These are phyloP conservation scores for Chrysina gloriosa DNA, from an alignment of 2,888 invertebrate species.

Conservation along the genomic window DNA sequence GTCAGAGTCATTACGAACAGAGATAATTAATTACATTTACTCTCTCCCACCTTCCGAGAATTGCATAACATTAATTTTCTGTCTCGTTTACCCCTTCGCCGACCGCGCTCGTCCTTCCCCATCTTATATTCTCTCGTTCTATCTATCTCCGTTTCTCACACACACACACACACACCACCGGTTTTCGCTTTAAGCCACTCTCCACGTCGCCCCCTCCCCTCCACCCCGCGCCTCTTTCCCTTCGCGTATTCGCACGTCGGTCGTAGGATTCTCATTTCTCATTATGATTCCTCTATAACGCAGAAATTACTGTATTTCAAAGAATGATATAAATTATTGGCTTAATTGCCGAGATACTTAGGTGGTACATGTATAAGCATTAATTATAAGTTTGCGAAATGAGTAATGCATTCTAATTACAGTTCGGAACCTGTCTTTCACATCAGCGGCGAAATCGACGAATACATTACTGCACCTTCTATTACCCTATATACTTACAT, in stretches of 20 bases:
- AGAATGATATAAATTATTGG: slow-evolving; percentile 62
- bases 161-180: no score
- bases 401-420: slow-evolving; percentile 56
- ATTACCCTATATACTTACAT: no score
- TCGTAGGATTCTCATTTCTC: slow-evolving; percentile 64
- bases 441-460: neutral
- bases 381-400: slow-evolving; percentile 59
- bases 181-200: no score
- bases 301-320: slow-evolving; percentile 57
- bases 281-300: slow-evolving; percentile 63
- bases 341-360: slow-evolving; percentile 61
- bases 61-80: slow-evolving; percentile 67
- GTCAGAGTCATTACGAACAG: slow-evolving; percentile 73
- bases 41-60: slow-evolving; percentile 69
- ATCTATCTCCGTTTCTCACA: no score
- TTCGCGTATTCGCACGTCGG: slow-evolving; percentile 52
- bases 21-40: slow-evolving; percentile 75
- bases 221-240: slow-evolving; percentile 49
- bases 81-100: slow-evolving; percentile 50
- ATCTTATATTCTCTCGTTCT: no score
- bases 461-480: no score
- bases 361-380: slow-evolving; percentile 57
- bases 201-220: no score
- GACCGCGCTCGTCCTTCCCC: slow-evolving; percentile 8
- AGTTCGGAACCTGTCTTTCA: slow-evolving; percentile 49